Percentiles rank a stretch among this genome's conserved stretches.
phyloP scores from a whole-genome alignment of 2,888 invertebrate species.

The Frankliniella fusca region DNA sequence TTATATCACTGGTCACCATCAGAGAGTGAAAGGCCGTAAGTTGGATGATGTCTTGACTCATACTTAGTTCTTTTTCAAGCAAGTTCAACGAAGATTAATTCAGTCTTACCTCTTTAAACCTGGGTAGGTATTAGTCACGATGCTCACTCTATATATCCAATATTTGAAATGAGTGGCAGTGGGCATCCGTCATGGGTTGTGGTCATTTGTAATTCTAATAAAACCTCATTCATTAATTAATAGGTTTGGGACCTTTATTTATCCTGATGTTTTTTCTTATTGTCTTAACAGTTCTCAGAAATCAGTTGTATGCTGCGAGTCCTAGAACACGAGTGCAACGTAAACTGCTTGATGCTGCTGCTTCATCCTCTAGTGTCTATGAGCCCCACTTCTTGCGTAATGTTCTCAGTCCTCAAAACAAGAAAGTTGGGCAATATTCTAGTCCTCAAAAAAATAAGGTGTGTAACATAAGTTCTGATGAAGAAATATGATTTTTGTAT shows the following conservation, averaged over 20 bases:
- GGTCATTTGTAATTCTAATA: too few species aligned
- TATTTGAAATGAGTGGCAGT: too few species aligned
- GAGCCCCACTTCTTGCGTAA: not conserved
- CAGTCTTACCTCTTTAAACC: too few species aligned
- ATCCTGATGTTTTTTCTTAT: not conserved
- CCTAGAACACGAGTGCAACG: not conserved
- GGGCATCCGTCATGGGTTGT: too few species aligned
- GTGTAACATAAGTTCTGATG: not conserved
- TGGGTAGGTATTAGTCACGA: too few species aligned
- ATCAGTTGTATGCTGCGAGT: not conserved
- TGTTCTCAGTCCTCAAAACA: not conserved
- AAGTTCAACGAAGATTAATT: too few species aligned
- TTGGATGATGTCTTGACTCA: too few species aligned
- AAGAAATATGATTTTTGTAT: not conserved
- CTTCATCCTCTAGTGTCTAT: not conserved
- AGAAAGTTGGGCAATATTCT: not conserved
- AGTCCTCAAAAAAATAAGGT: slow-evolving; percentile 11
- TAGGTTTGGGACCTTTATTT: not conserved
- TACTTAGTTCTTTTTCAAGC: too few species aligned
- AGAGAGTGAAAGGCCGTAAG: too few species aligned
- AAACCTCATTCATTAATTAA: too few species aligned
- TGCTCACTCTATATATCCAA: too few species aligned
- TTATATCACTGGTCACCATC: too few species aligned
- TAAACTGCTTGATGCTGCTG: not conserved
- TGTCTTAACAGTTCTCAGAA: not conserved